Percentiles rank a stretch among this genome's conserved stretches.
Conservation (phyloP, 2,888 invertebrate genomes). For the Platerodrilus igneus region DNA sequence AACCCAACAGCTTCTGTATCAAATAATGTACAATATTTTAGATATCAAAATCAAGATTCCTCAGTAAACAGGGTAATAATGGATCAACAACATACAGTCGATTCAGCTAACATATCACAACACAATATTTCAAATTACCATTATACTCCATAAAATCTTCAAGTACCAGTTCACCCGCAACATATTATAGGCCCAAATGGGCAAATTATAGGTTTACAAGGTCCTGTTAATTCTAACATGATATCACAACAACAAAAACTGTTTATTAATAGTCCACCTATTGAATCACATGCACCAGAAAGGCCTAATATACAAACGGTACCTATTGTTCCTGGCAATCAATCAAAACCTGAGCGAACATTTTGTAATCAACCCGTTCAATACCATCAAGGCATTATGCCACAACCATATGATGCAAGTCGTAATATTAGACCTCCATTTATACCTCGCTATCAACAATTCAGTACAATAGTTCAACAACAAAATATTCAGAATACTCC, state of each 20-base stretch:
- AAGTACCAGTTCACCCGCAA: constrained; percentile 37
- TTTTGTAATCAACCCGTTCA: constrained; percentile 30
- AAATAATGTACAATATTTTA: constrained; percentile 38
- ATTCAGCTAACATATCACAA: constrained; percentile 30
- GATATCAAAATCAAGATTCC: constrained; percentile 43
- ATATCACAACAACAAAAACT: constrained; percentile 43
- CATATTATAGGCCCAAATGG: constrained; percentile 56
- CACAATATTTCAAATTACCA: constrained; percentile 22
- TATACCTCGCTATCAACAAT: constrained; percentile 26
- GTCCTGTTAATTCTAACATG: constrained; percentile 42
- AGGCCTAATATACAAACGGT: constrained; percentile 43
- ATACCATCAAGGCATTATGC: constrained; percentile 34
- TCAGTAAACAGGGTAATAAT: constrained; percentile 35
- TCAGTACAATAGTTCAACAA: constrained; percentile 25
- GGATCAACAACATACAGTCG: constrained; percentile 28
- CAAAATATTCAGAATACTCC: constrained; percentile 12
- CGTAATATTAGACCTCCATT: constrained; percentile 39
- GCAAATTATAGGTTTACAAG: constrained; percentile 58
- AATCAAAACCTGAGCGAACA: constrained; percentile 32
- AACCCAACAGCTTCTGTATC: constrained; percentile 35
- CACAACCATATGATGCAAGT: constrained; percentile 44
- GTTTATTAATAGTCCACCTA: constrained; percentile 42
- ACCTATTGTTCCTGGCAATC: constrained; percentile 35
- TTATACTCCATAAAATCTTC: constrained; percentile 13
- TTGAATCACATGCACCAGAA: constrained; percentile 44